A percentile compares a stretch with the other conserved stretches of the same genome.
phyloP scores from a whole-genome alignment of 53 echinoderm and acorn worm species.

The Temnopleurus reevesii region DNA sequence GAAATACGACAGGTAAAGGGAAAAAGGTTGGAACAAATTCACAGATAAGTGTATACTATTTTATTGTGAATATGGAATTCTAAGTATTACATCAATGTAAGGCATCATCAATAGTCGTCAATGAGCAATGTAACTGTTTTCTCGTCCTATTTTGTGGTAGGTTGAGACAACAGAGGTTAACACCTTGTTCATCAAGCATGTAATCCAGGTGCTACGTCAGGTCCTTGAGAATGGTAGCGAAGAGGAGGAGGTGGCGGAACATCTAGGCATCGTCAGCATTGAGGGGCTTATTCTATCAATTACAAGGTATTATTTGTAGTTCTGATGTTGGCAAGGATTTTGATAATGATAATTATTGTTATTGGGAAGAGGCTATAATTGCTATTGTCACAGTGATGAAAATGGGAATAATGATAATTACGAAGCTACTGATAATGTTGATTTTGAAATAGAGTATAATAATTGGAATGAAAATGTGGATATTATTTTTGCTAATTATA shows the following conservation, averaged over 20 bases:
- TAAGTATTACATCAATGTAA: no score
- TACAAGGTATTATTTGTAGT: conserved; percentile 67
- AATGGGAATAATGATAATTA: neutral
- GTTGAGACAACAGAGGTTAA: conserved; percentile 83
- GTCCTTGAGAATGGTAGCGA: conserved; percentile 90
- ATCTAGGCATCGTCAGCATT: conserved; percentile 95
- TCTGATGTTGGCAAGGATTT: neutral
- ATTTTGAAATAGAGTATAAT: no score
- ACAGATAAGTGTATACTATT: no score
- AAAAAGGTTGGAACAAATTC: no score
- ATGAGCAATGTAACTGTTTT: no score
- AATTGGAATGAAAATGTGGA: neutral
- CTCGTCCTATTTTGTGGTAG: conserved; percentile 44
- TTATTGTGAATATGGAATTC: no score
- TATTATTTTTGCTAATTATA: neutral
- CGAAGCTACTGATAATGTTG: neutral
- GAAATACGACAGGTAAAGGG: no score
- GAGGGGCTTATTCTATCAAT: conserved; percentile 89
- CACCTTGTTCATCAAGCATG: conserved; percentile 91
- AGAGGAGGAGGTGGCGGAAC: conserved; percentile 86
- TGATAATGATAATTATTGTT: neutral
- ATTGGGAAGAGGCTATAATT: neutral
- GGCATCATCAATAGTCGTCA: no score
- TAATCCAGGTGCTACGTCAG: conserved; percentile 85
- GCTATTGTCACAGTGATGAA: neutral